A percentile compares a stretch with the other conserved stretches of the same genome.
phyloP scores from a whole-genome alignment of 2,113 vertebrate genomes.

The Loxodonta africana region DNA sequence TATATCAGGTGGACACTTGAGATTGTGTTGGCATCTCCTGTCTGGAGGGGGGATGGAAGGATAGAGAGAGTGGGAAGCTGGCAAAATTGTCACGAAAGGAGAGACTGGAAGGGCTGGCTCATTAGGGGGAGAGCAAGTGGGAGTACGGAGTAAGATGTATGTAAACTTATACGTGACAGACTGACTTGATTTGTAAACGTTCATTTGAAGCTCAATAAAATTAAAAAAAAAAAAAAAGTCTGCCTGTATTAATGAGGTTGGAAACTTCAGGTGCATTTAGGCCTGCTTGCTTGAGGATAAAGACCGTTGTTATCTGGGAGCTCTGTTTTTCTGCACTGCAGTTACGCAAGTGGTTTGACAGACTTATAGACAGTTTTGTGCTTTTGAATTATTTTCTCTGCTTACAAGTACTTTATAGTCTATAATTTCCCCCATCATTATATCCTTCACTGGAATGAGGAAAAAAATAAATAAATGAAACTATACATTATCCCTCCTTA shows the following conservation, averaged over 20 bases:
- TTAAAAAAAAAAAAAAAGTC: not conserved
- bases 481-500: not conserved
- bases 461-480: not conserved
- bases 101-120: no score
- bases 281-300: not conserved
- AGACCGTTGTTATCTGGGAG: not conserved
- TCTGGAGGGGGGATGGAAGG: no score
- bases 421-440: not conserved
- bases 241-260: constrained; percentile 41
- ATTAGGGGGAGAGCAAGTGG: no score
- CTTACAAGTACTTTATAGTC: not conserved
- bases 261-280: not conserved
- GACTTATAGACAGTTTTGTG: not conserved
- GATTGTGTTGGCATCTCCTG: no score
- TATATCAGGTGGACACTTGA: no score
- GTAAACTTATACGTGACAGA: no score
- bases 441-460: not conserved
- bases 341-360: not conserved
- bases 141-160: no score
- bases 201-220: no score
- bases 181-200: no score
- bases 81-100: no score
- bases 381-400: constrained; percentile 11
- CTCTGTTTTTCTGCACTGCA: not conserved
- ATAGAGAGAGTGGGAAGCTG: no score